These are phyloP conservation scores for Patagioenas fasciata DNA, from an alignment of 2,113 vertebrate genomes.

Conservation along the genomic window DNA sequence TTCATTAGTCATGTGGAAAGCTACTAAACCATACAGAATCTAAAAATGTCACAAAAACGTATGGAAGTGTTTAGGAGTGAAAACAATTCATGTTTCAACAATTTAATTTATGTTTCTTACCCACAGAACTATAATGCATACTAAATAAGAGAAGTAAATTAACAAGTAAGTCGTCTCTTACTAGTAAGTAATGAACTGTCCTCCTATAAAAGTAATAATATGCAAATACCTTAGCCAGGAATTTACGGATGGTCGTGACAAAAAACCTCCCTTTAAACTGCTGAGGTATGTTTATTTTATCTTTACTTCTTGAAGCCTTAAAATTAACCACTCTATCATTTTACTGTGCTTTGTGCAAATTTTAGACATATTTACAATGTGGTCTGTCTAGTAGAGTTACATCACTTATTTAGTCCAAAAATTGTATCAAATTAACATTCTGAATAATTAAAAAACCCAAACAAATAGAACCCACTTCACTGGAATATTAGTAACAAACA, in stretches of 20 bases:
- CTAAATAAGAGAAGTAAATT: background rate
- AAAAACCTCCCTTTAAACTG: background rate
- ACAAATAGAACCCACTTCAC: background rate
- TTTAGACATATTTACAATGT: background rate
- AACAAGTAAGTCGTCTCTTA: background rate
- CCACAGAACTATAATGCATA: background rate
- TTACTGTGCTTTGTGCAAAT: background rate
- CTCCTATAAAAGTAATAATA: background rate
- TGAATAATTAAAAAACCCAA: background rate
- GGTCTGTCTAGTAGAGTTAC: background rate
- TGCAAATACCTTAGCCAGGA: background rate
- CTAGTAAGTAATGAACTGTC: background rate
- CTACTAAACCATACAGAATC: constrained; percentile 25
- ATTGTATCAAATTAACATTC: background rate
- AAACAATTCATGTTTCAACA: background rate
- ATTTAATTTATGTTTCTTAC: background rate
- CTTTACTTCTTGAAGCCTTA: background rate
- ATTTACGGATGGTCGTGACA: background rate
- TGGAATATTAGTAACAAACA: background rate
- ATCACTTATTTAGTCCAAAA: background rate
- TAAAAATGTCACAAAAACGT: background rate
- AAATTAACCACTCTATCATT: background rate
- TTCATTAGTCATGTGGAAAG: constrained; percentile 60
- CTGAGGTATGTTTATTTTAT: background rate
- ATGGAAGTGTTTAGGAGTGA: constrained; percentile 3